These are phyloP conservation scores for Eudemis profundana DNA, from an alignment of 2,888 invertebrate genomes.

Conservation along the genomic window DNA sequence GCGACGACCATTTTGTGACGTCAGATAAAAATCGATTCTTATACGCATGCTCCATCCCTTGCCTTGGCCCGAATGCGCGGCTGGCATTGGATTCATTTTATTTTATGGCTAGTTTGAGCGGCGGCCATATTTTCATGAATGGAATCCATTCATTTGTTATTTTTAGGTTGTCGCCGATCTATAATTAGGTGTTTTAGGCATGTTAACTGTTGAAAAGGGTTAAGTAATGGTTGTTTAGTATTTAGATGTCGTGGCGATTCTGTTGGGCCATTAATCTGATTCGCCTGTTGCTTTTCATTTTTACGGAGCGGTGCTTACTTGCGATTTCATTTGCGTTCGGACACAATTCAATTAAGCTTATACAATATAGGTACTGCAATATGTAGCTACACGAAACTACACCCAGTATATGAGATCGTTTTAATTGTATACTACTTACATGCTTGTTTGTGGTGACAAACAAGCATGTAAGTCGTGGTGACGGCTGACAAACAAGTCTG, in stretches of 20 bases:
- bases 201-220: conserved; percentile 1
- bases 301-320: neutral
- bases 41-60: conserved; percentile 73
- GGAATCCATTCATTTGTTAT: conserved; percentile 77
- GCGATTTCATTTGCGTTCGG: neutral
- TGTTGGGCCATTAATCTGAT: conserved; percentile 5
- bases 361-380: no score
- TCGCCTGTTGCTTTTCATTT: conserved; percentile 32
- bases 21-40: conserved; percentile 78
- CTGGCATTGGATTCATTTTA: conserved; percentile 65
- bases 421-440: no score
- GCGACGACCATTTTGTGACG: conserved; percentile 76
- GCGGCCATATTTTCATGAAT: conserved; percentile 75
- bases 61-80: conserved; percentile 75
- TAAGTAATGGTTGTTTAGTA: conserved; percentile 7
- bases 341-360: neutral
- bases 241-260: conserved; percentile 8
- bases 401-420: no score
- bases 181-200: conserved; percentile 23
- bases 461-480: no score
- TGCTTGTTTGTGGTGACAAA: no score
- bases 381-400: no score
- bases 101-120: conserved; percentile 67
- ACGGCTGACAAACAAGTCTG: no score
- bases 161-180: conserved; percentile 59